phyloP scores from a whole-genome alignment of 2,797 vertebrate genomes.

The Muscicapa striata region DNA sequence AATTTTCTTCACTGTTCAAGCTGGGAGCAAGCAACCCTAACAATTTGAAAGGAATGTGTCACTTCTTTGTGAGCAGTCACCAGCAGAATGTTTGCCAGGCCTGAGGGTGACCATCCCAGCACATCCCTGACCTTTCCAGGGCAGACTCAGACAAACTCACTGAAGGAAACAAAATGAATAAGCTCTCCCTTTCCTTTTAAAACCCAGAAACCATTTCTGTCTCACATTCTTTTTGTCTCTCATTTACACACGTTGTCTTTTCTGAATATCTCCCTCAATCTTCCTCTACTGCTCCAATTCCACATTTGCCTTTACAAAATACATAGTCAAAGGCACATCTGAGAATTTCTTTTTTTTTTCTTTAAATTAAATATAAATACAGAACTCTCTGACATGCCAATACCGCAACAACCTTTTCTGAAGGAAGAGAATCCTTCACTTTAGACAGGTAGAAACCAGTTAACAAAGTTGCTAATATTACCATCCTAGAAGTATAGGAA shows the following conservation, averaged over 20 bases:
- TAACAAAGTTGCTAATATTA: not conserved
- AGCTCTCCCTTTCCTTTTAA: not conserved
- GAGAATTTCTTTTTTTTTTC: not conserved
- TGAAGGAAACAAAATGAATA: not conserved
- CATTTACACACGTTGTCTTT: not conserved
- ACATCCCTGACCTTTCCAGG: not conserved
- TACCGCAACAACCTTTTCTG: not conserved
- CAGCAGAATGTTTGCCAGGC: constrained; percentile 9
- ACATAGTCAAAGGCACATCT: not conserved
- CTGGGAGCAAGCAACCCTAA: not conserved
- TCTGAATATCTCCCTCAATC: not conserved
- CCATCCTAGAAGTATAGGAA: not conserved
- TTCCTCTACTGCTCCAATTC: not conserved
- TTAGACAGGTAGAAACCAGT: not conserved
- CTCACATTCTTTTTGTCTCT: not conserved
- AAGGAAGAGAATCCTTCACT: not conserved
- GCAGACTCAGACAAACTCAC: not conserved
- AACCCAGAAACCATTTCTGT: not conserved
- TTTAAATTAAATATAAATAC: not conserved
- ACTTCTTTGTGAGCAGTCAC: constrained; percentile 26
- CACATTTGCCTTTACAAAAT: not conserved
- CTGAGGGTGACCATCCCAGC: not conserved
- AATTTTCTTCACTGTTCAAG: not conserved
- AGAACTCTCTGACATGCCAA: not conserved
- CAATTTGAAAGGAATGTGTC: constrained; percentile 28